A percentile compares a stretch with the other conserved stretches of the same genome.
These are phyloP conservation scores for Tyria jacobaeae DNA, from an alignment of 2,888 invertebrate species.

Conservation along the genomic window DNA sequence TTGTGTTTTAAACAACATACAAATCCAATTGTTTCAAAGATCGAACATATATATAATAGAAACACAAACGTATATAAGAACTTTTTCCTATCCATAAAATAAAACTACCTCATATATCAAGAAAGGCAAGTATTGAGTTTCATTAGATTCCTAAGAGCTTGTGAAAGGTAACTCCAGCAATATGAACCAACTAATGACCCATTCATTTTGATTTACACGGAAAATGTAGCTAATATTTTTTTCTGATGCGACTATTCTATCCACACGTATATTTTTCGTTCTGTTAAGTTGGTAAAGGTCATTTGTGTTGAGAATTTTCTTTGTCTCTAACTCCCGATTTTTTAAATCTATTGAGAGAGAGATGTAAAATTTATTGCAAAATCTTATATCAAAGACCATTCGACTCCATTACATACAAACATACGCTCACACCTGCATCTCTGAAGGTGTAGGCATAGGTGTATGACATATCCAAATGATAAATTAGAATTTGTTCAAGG, in stretches of 20 bases:
- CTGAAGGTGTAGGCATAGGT: no score
- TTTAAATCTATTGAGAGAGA: no score
- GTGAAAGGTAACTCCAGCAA: conserved; percentile 29
- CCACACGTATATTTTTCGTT: conserved; percentile 1
- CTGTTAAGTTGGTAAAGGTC: neutral
- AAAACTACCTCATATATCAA: conserved; percentile 9
- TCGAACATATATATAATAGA: neutral
- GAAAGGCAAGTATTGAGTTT: conserved; percentile 18
- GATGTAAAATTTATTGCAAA: no score
- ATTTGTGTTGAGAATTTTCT: no score
- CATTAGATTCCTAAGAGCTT: conserved; percentile 29
- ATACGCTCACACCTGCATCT: no score
- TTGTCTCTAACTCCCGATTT: no score
- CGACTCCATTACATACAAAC: no score
- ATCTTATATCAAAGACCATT: no score
- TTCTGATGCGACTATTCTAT: conserved; percentile 12
- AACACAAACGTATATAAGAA: neutral
- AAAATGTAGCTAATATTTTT: conserved; percentile 23
- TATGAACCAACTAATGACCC: conserved; percentile 35
- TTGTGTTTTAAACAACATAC: no score
- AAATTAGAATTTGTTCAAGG: no score
- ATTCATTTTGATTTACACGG: conserved; percentile 41
- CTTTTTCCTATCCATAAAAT: neutral
- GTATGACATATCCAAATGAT: no score
- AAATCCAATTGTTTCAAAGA: neutral